phyloP scores from a whole-genome alignment of 2,113 vertebrate species.

The Stegostoma tigrinum region DNA sequence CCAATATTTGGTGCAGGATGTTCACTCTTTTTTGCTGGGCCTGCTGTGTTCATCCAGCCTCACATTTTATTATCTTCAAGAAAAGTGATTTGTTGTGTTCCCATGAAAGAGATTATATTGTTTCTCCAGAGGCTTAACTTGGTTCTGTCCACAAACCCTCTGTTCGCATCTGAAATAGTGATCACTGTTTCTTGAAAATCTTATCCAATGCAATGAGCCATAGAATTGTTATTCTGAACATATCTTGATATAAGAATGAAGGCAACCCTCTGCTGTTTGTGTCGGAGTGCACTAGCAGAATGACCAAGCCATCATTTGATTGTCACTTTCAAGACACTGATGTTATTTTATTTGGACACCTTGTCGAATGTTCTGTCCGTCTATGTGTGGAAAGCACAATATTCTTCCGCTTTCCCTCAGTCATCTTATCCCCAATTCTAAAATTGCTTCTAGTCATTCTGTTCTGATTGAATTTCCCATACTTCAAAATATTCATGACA shows the following conservation, averaged over 20 bases:
- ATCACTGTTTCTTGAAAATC: background rate
- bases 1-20: background rate
- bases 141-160: background rate
- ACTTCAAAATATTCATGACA: background rate
- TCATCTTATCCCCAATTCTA: background rate
- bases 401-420: background rate
- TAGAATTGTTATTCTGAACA: conserved; percentile 5
- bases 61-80: too few relatives aligned
- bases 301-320: background rate
- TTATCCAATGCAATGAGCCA: conserved; percentile 16
- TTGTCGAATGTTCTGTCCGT: too few relatives aligned
- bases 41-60: too few relatives aligned
- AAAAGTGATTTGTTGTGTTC: background rate
- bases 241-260: background rate
- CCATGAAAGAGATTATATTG: background rate
- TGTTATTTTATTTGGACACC: background rate
- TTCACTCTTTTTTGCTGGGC: too few relatives aligned
- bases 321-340: background rate
- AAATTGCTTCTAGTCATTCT: background rate
- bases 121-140: background rate
- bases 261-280: background rate
- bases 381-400: background rate
- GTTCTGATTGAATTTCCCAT: background rate
- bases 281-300: background rate
- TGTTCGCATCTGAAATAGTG: conserved; percentile 14